Evolutionary conservation across 2,888 invertebrate genomes (phyloP), one percentile per base, ranked within the genome.

Genomic region (Strigamia crassipes): DNA sequence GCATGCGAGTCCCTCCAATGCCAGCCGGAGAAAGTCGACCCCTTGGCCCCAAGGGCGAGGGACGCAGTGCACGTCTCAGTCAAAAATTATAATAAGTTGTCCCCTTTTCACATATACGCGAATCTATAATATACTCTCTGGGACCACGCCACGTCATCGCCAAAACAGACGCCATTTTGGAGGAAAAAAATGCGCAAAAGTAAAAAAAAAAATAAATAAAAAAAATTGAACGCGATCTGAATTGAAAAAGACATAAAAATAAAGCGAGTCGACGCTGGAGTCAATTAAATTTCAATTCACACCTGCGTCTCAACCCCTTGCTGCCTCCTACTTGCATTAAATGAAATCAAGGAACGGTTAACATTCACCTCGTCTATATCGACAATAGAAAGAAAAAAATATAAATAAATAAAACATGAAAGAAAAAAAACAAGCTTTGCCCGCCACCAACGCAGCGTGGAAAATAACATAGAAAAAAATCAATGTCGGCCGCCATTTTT

Each of bases 1-100:
- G 27, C 73, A 31, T 73, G 73, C 73, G 27, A 73, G 73, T 73
- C 73, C 73, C 73, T 73, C 73, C 73, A 73, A 73, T 73, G 31
- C 73, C 73, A 73, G 73, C 73, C 73, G 31, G 73, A 73, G 73
- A 73, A 66, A 73, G 73, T 73, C 73, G 73, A 73, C 73, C 73
- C 73, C 73, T 73, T 73, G 73, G 73, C 73, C 73, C 73, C 73
- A 73, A 73, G 73, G 73, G 31, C 73, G 73, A 73, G 73, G 73
- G 73, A 73, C 73, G 73, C 56, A 56, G 6, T 56, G 56, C 56
- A 56, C 18, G 73, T 73, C 73, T 73, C 73, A 73, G 73, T 73
- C 73, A 73, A 73, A 73, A 73, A 73, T 73, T 73, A 73, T 73
- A 73, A 73, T 73, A 73, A 73, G 73, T 73, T 31, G 73, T 31